These are phyloP conservation scores for Salvelinus sp. DNA, from an alignment of 2,113 vertebrate genomes.

Conservation along the genomic window DNA sequence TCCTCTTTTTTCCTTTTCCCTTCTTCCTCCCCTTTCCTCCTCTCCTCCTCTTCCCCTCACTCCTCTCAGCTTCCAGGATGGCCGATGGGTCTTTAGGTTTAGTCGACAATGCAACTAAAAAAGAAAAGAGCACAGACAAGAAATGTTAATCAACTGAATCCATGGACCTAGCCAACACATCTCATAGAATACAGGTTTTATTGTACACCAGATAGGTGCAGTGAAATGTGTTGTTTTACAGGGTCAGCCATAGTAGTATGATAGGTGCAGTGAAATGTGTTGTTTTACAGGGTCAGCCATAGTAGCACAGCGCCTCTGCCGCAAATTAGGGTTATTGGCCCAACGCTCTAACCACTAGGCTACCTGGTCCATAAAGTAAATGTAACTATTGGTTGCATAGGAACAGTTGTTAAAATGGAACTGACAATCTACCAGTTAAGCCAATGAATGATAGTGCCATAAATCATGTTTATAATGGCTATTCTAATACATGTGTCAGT, in stretches of 20 bases:
- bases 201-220: too few relatives aligned
- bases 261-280: too few relatives aligned
- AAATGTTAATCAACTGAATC: background rate
- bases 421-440: background rate
- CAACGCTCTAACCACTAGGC: too few relatives aligned
- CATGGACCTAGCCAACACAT: background rate
- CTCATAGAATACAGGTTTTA: background rate
- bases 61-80: slow-evolving; percentile 47
- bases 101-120: slow-evolving; percentile 84
- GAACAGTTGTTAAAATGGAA: background rate
- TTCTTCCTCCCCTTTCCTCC: slow-evolving; percentile 77
- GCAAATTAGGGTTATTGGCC: too few relatives aligned
- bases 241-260: too few relatives aligned
- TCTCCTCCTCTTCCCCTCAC: slow-evolving; percentile 56
- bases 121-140: slow-evolving; percentile 12
- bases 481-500: too few relatives aligned
- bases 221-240: too few relatives aligned
- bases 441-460: background rate
- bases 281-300: too few relatives aligned
- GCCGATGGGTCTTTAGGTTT: slow-evolving; percentile 79
- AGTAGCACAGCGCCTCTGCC: too few relatives aligned
- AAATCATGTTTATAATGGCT: too few relatives aligned
- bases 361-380: background rate
- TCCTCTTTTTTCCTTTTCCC: slow-evolving; percentile 89
- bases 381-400: background rate